Base-by-base conservation (phyloP, 37 sponge, comb jelly and placozoan species). In the Chondrosia reniformis region DNA sequence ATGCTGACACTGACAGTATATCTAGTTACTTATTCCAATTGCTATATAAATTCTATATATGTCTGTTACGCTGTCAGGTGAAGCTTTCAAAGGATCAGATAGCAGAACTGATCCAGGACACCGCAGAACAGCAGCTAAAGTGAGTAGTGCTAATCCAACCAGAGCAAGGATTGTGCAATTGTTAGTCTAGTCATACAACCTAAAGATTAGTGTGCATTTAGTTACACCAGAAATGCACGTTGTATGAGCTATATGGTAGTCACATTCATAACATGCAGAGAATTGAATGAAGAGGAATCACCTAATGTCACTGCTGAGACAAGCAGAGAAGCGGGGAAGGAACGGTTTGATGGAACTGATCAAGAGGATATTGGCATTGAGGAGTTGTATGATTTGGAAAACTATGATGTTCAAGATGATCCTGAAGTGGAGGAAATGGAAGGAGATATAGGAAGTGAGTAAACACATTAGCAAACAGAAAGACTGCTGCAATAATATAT, bases 41-140 rank as follows among this genome's bases (percentile, higher is more conserved):
- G n/a, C n/a, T n/a, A n/a, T n/a, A n/a, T n/a, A n/a, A n/a, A n/a
- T n/a, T n/a, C n/a, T n/a, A n/a, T n/a, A n/a, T n/a, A n/a, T n/a
- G n/a, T n/a, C n/a, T n/a, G n/a, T n/a, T n/a, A n/a, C n/a, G n/a
- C 41, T 25, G 31, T 74, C 42, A 88, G 88, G 88, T 88, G 12
- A 52, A 79, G 43, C 65, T 88, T 46, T 61, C 76, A 5, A 13
- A 74, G 61, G 84, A 83, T 44, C 84, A 88, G 27, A 22, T 88
- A 9, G 65, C 73, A 44, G 67, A 44, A 37, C 58, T 88, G 25
- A 24, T 83, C 1, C 41, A 40, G 28, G 61, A 55, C 24, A 58
- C 82, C n/a, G n/a, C n/a, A 49, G 42, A 6, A 6, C 32, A 69
- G 44, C 6, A 69, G 1, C 21, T 69, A 6, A 69, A 40, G 72